These are phyloP conservation scores for Caenorhabditis sp. DNA, from an alignment of 2,888 invertebrate species.

Conservation along the genomic window DNA sequence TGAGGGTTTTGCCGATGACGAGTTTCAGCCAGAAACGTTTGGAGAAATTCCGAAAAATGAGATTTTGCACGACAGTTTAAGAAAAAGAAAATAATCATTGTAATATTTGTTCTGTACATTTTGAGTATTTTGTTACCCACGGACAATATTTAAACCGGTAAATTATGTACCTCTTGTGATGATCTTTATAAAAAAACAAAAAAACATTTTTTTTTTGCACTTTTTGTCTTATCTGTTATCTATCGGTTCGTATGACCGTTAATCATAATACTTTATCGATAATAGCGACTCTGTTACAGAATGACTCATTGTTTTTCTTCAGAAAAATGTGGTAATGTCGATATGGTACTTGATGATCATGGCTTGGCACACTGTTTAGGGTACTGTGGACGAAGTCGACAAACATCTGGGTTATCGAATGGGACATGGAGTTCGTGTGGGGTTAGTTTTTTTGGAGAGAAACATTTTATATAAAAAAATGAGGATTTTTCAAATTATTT, in stretches of 20 bases:
- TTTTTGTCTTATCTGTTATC: neutral
- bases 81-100: neutral
- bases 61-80: neutral
- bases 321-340: neutral
- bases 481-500: no score
- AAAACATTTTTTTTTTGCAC: neutral
- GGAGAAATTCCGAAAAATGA: slow-evolving; percentile 8
- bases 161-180: neutral
- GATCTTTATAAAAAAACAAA: neutral
- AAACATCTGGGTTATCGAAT: neutral
- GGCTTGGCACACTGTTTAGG: neutral
- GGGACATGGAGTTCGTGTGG: neutral
- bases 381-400: neutral
- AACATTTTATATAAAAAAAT: no score
- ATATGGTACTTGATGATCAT: neutral
- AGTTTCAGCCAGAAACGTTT: slow-evolving; percentile 4
- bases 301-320: neutral
- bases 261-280: neutral
- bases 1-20: slow-evolving; percentile 6
- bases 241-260: neutral
- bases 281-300: no score
- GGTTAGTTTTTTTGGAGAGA: neutral
- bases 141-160: neutral
- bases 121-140: neutral
- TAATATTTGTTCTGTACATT: no score